Evolutionary conservation across 1,140 invertebrate genomes (phyloP).

Genomic region (Lasioglossum baleicum): DNA sequence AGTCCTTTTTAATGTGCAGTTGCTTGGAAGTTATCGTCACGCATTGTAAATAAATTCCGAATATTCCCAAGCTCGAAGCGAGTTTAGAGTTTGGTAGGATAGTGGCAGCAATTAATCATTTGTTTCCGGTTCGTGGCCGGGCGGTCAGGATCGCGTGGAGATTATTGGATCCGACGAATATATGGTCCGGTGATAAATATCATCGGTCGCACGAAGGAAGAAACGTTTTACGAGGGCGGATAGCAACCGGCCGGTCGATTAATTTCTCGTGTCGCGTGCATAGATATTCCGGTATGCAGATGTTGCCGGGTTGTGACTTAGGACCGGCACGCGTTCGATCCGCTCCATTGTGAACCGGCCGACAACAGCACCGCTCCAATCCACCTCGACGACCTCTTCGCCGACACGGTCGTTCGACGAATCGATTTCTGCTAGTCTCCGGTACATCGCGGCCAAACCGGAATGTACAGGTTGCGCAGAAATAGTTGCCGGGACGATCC

Average conservation of each 20-base stretch:
- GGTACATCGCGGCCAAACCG: constrained; percentile 41
- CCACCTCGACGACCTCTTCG: constrained; percentile 55
- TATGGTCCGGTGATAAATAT: neutral
- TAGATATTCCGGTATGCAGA: constrained; percentile 48
- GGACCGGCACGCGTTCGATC: constrained; percentile 60
- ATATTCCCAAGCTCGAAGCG: too few relatives aligned
- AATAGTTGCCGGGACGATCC: constrained; percentile 28
- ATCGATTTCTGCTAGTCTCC: constrained; percentile 62
- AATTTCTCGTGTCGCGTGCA: constrained; percentile 44
- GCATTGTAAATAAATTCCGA: too few relatives aligned
- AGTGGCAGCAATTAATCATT: too few relatives aligned
- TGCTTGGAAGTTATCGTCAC: too few relatives aligned
- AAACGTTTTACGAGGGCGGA: constrained; percentile 31
- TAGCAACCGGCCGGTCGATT: constrained; percentile 29
- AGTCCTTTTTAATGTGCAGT: too few relatives aligned
- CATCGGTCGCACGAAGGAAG: neutral
- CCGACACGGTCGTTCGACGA: constrained; percentile 64
- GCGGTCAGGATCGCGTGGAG: neutral
- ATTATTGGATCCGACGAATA: neutral
- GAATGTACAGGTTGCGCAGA: constrained; percentile 41
- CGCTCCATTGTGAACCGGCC: constrained; percentile 50
- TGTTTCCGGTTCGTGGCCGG: too few relatives aligned
- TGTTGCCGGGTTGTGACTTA: constrained; percentile 45
- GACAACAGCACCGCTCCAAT: constrained; percentile 44
- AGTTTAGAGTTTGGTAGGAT: too few relatives aligned